Evolutionary conservation across 2,113 vertebrate species (phyloP), one percentile per base, ranked within the genome.

Genomic region (Oreotragus oreotragus): DNA sequence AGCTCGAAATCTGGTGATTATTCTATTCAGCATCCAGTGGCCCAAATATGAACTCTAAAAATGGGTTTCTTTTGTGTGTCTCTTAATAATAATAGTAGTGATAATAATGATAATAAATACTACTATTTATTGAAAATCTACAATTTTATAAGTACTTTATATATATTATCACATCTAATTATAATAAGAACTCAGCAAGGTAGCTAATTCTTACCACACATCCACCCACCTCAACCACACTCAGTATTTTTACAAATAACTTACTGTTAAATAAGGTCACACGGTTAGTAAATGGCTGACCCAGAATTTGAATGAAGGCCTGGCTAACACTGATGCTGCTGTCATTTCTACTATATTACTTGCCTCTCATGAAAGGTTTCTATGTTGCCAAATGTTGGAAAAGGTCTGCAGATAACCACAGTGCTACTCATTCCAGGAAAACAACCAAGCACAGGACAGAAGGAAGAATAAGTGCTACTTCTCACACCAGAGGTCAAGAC

Each of bases 41-140:
- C n/a, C 47, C 94, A 39, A 97, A 83, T 19, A 97, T 88, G 13
- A 91, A 91, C 51, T 88, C 6, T 66, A 91, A 93, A 96, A 94
- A 36, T 17, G 77, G 19, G 33, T 17, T 39, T 92, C 5, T 89
- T 90, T 92, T 93, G 14, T 81, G 15, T 85, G 28, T 39, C 3
- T 84, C 60, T n/a, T 90, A 97, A 45, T 83, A 83, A 86, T 53
- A 57, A 81, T 62, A 84, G 33, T 28, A 73, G 62, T 57, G 43
- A 39, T 90, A 95, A 60, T 90, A 70, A 87, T 81, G 15, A 77
- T 11, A 92, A 88, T 16, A 86, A 79, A 77, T 11, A 58, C 57
- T 7, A 66, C 64, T 81, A 90, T 60, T 91, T 92, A 90, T 28
- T 88, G 30, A 91, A 96, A 86, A 97, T 57, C 27, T 88, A 66